Conservation (phyloP, 2,888 invertebrate species). For the Aspidiotus rigidus region DNA sequence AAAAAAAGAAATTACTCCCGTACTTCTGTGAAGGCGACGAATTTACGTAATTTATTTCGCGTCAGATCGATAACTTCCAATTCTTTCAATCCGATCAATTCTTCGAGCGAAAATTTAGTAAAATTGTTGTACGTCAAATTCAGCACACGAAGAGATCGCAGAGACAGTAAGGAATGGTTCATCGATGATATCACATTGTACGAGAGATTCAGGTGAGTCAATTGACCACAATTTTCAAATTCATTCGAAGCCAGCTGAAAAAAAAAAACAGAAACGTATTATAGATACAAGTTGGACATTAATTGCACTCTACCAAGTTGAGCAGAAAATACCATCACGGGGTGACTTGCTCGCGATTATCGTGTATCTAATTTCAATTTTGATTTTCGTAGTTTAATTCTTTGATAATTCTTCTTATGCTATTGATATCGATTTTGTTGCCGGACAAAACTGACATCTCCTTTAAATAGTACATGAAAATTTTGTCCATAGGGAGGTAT, state of each 20-base stretch:
- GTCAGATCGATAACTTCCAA: conserved; percentile 67
- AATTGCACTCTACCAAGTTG: too few species aligned
- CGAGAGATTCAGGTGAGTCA: conserved; percentile 62
- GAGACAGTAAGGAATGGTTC: conserved; percentile 61
- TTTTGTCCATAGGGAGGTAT: too few species aligned
- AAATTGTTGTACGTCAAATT: conserved; percentile 69
- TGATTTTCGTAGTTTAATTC: too few species aligned
- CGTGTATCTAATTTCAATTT: too few species aligned
- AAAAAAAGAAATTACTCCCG: too few species aligned
- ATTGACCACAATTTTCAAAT: conserved; percentile 58
- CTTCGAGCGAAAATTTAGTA: conserved; percentile 67
- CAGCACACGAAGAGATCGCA: conserved; percentile 57
- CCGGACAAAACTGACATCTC: too few species aligned
- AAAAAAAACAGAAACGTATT: neutral
- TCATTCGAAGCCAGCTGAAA: conserved; percentile 62
- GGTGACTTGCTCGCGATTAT: too few species aligned
- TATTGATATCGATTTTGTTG: too few species aligned
- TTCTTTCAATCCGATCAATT: conserved; percentile 62
- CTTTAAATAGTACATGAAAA: too few species aligned
- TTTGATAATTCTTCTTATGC: too few species aligned
- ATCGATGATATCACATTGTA: conserved; percentile 62
- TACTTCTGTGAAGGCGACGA: conserved; percentile 58
- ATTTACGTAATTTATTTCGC: conserved; percentile 59
- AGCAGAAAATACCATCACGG: too few species aligned
- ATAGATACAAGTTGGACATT: too few species aligned